Evolutionary conservation across 92 coral and sea anemone species (phyloP), one percentile per base, ranked within the genome.

Genomic region (Heliopora coerulea): DNA sequence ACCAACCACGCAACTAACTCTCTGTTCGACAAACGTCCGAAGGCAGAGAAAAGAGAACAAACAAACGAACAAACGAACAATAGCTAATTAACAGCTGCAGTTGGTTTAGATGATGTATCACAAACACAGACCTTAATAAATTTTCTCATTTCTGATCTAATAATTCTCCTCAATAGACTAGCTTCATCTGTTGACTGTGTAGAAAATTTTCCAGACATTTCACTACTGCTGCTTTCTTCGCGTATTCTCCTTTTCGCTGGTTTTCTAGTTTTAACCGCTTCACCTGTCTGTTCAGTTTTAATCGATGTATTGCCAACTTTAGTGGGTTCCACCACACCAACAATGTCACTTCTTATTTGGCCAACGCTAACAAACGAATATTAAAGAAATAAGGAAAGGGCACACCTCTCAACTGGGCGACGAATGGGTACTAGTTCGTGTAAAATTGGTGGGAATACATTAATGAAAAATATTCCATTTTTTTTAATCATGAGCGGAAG

Each of bases 141-240:
- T 39, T 70, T 70, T 70, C 77, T 70, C 77, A 70, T 70, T 37
- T 70, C 77, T 20, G 77, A 70, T 54, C 77, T 70, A 34, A 70
- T 70, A 7, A 70, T 54, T 35, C 63, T 70, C 24, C 63, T 70
- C 32, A 70, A 27, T 5, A 70, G 32, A 52, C 49, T 32, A 15
- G 62, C 77, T 7, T 70, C 75, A 49, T 68, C 75, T n/a, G 9
- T 32, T 26, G 75, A 56, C 25, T 65, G 37, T 0, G 27, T 33
- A 17, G 59, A 32, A 12, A 58, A 17, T 35, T 54, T 31, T 1
- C 35, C 63, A 15, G 59, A 19, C 20, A 48, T 26, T 33, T 50
- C 62, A 30, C 58, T 44, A 48, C 74, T 67, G 54, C 77, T 70
- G 49, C 77, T 70, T 52, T 70, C 77, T n/a, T 50, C 31, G 1